Conservation (phyloP, 2,888 invertebrate genomes). For the Syrphus vitripennis region DNA sequence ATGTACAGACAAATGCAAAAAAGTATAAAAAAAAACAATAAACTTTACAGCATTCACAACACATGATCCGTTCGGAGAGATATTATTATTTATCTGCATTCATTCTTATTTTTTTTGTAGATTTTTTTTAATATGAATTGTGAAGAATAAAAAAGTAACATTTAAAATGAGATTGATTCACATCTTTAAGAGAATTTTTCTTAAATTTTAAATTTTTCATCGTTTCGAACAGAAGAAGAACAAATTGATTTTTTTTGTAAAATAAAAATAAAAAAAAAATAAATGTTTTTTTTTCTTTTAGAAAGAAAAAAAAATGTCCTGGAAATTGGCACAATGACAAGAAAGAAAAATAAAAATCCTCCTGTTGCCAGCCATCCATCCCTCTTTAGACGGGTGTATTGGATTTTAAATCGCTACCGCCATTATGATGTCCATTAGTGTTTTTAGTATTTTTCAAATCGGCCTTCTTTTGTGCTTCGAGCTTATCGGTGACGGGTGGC, state of each 20-base stretch:
- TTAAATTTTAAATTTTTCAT: constrained; percentile 43
- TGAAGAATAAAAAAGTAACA: constrained; percentile 10
- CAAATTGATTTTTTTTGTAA: not conserved
- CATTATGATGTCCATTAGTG: constrained; percentile 75
- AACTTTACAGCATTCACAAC: constrained; percentile 67
- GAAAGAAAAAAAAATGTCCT: constrained; percentile 54
- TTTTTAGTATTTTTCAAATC: constrained; percentile 79
- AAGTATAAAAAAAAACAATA: constrained; percentile 30
- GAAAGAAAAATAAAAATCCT: too few relatives aligned
- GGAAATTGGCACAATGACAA: constrained; percentile 65
- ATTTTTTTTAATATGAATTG: constrained; percentile 19
- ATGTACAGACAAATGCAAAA: not conserved
- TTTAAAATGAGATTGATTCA: constrained; percentile 27
- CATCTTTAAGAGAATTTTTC: constrained; percentile 17
- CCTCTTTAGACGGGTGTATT: constrained; percentile 79
- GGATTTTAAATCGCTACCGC: constrained; percentile 77
- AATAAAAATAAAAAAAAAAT: constrained; percentile 11
- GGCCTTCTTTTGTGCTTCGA: constrained; percentile 80
- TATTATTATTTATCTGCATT: constrained; percentile 48
- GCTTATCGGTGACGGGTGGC: constrained; percentile 80
- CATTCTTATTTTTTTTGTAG: not conserved
- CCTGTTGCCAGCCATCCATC: not conserved
- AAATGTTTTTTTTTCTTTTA: constrained; percentile 11
- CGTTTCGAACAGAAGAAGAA: constrained; percentile 43
- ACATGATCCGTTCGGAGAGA: constrained; percentile 50